A percentile compares a stretch with the other conserved stretches of the same genome.
Evolutionary conservation across 2,888 invertebrate species (phyloP).

Genomic region (Pyrochroa serraticornis): DNA sequence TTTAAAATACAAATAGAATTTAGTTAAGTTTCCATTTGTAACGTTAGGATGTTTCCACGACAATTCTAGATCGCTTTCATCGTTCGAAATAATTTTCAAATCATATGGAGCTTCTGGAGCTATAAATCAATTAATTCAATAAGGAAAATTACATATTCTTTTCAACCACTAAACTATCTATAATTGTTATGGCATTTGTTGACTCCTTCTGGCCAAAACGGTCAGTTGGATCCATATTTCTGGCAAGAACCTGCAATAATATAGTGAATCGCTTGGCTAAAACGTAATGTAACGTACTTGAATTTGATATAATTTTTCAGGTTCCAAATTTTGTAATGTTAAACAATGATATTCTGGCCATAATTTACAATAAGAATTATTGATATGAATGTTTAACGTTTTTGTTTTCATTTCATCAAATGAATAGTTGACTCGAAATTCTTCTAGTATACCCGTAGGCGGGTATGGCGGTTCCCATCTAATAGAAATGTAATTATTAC

Average conservation of each 20-base stretch:
- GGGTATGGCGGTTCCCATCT: slow-evolving; percentile 11
- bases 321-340: neutral
- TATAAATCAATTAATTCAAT: neutral
- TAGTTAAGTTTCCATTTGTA: slow-evolving; percentile 3
- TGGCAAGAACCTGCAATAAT: neutral
- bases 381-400: neutral
- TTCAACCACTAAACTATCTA: neutral
- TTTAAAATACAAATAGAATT: neutral
- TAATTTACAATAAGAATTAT: slow-evolving; percentile 1
- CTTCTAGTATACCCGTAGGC: slow-evolving; percentile 7
- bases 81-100: slow-evolving; percentile 1
- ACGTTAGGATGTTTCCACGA: slow-evolving; percentile 14
- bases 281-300: neutral
- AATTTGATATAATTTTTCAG: neutral
- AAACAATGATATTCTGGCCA: slow-evolving; percentile 10
- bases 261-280: too few species aligned
- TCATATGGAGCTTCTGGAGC: slow-evolving; percentile 7
- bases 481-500: neutral
- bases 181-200: neutral
- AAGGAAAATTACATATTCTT: neutral
- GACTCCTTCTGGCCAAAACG: neutral
- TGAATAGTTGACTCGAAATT: neutral
- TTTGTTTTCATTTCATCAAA: neutral
- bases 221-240: neutral
- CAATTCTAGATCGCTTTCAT: neutral